These are phyloP conservation scores for Platerodrilus igneus DNA, from an alignment of 2,888 invertebrate species.

Conservation along the genomic window DNA sequence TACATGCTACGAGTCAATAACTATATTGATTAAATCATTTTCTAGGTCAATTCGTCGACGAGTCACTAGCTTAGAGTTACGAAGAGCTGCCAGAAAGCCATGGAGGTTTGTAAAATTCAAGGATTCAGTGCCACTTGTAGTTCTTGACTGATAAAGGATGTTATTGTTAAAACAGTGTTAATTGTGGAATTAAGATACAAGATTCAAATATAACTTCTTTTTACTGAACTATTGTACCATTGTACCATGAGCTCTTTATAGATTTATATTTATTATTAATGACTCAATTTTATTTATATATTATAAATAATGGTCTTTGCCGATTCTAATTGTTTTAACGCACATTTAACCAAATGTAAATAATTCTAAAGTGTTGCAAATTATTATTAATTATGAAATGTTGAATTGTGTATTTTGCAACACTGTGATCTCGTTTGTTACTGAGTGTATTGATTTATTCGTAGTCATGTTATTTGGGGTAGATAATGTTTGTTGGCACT, in stretches of 20 bases:
- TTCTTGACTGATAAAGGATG: conserved; percentile 63
- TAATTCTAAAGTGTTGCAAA: conserved; percentile 19
- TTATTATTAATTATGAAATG: conserved; percentile 12
- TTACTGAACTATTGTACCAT: conserved; percentile 34
- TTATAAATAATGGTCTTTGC: conserved; percentile 11
- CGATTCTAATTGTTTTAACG: conserved; percentile 8
- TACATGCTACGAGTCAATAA: conserved; percentile 3
- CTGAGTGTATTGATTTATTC: conserved; percentile 9
- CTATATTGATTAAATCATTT: too few relatives aligned
- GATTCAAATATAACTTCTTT: conserved; percentile 30
- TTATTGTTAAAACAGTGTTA: conserved; percentile 38
- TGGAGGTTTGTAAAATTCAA: conserved; percentile 61
- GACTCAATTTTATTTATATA: conserved; percentile 13
- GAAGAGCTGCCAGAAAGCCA: conserved; percentile 81
- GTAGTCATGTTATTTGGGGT: too few relatives aligned
- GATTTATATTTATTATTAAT: conserved; percentile 18
- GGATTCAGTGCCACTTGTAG: conserved; percentile 60
- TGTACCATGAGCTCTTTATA: conserved; percentile 14
- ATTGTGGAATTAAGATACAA: conserved; percentile 32
- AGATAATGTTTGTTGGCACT: too few relatives aligned
- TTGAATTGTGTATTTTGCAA: conserved; percentile 9
- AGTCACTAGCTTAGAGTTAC: conserved; percentile 71
- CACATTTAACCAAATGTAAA: conserved; percentile 16
- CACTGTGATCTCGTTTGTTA: conserved; percentile 20
- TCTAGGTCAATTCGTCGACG: conserved; percentile 78